phyloP scores from a whole-genome alignment of 2,797 vertebrate genomes.

The Phrynocephalus forsythii region DNA sequence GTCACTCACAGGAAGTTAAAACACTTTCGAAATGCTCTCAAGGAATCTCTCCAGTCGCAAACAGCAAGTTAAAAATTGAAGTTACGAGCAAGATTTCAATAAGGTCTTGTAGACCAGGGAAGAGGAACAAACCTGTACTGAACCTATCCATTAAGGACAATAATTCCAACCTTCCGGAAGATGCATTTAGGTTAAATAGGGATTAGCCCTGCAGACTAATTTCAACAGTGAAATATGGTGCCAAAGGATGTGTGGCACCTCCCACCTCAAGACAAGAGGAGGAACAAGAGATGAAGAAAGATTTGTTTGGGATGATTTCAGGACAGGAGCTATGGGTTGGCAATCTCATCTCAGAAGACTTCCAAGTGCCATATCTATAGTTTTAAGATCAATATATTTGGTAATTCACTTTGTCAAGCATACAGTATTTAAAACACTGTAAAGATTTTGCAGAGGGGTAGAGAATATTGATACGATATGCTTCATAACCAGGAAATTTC shows the following conservation, averaged over 20 bases:
- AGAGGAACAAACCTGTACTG: background rate
- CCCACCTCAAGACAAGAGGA: background rate
- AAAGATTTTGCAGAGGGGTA: background rate
- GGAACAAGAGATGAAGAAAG: background rate
- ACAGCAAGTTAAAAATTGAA: background rate
- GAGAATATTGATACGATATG: background rate
- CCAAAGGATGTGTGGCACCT: background rate
- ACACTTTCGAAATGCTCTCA: background rate
- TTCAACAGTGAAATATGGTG: background rate
- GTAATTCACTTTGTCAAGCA: background rate
- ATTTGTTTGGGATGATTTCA: background rate
- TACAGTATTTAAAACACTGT: background rate
- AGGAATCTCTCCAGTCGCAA: background rate
- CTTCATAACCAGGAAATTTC: background rate
- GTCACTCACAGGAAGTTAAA: background rate
- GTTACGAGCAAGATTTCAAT: background rate
- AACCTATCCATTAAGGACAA: background rate
- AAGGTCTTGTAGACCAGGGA: background rate
- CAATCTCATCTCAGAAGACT: background rate
- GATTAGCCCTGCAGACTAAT: background rate
- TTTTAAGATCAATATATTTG: background rate
- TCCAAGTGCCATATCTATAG: background rate
- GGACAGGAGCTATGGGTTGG: background rate
- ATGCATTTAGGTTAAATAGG: background rate
- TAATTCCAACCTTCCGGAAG: background rate